A percentile compares a stretch with the other conserved stretches of the same genome.
Conservation (phyloP, 2,113 vertebrate genomes). For the Collichthys lucidus region DNA sequence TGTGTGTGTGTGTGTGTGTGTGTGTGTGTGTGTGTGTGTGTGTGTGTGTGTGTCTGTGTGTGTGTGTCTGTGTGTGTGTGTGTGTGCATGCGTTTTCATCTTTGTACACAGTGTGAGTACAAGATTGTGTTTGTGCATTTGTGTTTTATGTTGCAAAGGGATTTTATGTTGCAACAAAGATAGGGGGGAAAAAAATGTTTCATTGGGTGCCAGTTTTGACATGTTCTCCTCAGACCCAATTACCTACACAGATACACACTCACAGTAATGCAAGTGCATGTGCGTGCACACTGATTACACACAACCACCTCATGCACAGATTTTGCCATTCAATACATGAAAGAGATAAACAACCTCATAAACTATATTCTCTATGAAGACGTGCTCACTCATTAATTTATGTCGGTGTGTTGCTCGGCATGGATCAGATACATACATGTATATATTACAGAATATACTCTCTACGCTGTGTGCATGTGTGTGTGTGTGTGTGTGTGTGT, state of each 20-base stretch:
- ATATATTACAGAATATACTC: not conserved
- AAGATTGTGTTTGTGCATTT: constrained; percentile 7
- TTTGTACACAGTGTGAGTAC: not conserved
- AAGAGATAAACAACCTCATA: not conserved
- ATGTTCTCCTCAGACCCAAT: constrained; percentile 69
- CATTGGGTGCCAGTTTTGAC: constrained; percentile 74
- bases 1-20: too few species aligned
- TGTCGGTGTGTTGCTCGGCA: not conserved
- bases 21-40: too few species aligned
- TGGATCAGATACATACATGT: not conserved
- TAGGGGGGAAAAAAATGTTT: constrained; percentile 48
- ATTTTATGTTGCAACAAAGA: constrained; percentile 66
- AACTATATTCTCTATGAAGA: not conserved
- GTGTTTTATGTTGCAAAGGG: constrained; percentile 43
- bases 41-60: too few species aligned
- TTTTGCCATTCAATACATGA: constrained; percentile 10
- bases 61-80: too few species aligned
- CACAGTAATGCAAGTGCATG: constrained; percentile 16
- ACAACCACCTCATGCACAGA: not conserved
- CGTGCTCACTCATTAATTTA: not conserved
- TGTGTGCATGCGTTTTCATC: not conserved
- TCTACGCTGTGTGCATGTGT: not conserved
- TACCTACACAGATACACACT: constrained; percentile 54
- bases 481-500: not conserved
- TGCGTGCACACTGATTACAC: constrained; percentile 20